Evolutionary conservation across 2,113 vertebrate species (phyloP).

Genomic region (Chinchilla lanigera): DNA sequence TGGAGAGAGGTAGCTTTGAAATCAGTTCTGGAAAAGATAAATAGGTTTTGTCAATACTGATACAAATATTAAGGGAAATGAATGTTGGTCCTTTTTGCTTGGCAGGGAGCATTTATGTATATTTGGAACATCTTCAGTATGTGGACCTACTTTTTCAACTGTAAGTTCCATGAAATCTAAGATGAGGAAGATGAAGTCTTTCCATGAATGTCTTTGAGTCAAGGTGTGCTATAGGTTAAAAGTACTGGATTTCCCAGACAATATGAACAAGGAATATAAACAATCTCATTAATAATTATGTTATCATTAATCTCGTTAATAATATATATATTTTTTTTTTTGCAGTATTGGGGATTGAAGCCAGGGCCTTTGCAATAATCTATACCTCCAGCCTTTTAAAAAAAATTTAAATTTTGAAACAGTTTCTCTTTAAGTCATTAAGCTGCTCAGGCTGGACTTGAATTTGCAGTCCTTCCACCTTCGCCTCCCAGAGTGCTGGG

Average conservation of each 20-base stretch:
- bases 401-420: background rate
- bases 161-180: background rate
- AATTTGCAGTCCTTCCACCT: background rate
- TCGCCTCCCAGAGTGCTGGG: background rate
- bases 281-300: background rate
- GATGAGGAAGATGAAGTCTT: background rate
- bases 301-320: too few relatives aligned
- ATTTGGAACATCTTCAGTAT: background rate
- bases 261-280: conserved; percentile 27
- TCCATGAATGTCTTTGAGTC: background rate
- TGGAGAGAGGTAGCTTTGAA: conserved; percentile 6
- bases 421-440: background rate
- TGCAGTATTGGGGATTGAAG: too few relatives aligned
- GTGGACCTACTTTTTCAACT: background rate
- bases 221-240: background rate
- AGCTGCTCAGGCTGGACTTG: background rate
- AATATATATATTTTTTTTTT: background rate
- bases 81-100: background rate
- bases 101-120: background rate
- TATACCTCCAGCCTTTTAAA: background rate
- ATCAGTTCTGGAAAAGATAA: background rate
- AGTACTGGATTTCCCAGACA: background rate
- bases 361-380: background rate
- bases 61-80: background rate
- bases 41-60: background rate